A percentile compares a stretch with the other conserved stretches of the same genome.
phyloP scores from a whole-genome alignment of 2,888 invertebrate genomes.

The Dyspetes luteomarginatus region DNA sequence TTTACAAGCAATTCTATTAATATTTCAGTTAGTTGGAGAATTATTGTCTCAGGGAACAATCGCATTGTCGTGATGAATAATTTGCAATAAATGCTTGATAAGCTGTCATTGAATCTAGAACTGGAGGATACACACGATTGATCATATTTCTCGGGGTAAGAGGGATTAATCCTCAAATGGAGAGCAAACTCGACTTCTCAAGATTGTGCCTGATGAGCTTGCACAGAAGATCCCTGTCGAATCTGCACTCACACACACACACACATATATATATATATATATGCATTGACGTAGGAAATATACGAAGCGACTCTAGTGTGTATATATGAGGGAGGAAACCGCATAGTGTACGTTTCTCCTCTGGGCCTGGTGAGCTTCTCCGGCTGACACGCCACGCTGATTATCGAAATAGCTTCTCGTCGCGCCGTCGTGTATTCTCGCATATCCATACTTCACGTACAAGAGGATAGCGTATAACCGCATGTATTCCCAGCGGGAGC shows the following conservation, averaged over 20 bases:
- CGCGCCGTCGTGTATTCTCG: slow-evolving; percentile 49
- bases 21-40: no score
- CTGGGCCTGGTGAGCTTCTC: slow-evolving; percentile 31
- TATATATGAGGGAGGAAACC: slow-evolving; percentile 24
- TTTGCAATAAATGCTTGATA: no score
- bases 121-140: neutral
- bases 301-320: slow-evolving; percentile 26
- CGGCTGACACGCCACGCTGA: slow-evolving; percentile 60
- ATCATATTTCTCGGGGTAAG: neutral
- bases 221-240: neutral
- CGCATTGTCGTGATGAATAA: neutral
- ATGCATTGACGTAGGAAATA: neutral
- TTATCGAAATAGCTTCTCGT: slow-evolving; percentile 64
- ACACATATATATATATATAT: neutral
- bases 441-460: slow-evolving; percentile 52
- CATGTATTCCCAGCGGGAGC: slow-evolving; percentile 54
- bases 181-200: slow-evolving; percentile 31
- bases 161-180: slow-evolving; percentile 30
- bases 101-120: neutral
- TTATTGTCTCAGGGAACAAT: no score
- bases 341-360: slow-evolving; percentile 23
- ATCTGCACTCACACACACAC: neutral
- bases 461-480: slow-evolving; percentile 38
- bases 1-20: no score
- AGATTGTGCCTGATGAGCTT: slow-evolving; percentile 35